A percentile compares a stretch with the other conserved stretches of the same genome.
phyloP scores from a whole-genome alignment of 2,797 vertebrate species.

The Taeniopygia guttata region DNA sequence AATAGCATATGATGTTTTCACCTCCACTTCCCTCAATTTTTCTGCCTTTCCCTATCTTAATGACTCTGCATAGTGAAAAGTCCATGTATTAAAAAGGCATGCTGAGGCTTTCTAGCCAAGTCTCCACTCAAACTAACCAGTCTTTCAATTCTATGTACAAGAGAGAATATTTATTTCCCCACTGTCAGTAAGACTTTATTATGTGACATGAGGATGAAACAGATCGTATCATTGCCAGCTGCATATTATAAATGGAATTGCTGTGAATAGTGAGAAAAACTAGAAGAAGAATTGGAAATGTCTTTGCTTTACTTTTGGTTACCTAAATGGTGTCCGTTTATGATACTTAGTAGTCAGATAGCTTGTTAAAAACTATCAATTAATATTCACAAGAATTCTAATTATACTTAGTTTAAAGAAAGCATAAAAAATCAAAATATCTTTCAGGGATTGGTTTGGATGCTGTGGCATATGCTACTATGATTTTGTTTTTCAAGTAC shows the following conservation, averaged over 20 bases:
- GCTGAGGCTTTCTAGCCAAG: background rate
- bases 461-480: background rate
- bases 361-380: background rate
- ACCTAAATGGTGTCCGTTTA: background rate
- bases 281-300: background rate
- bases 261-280: background rate
- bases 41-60: background rate
- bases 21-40: background rate
- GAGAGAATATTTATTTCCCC: background rate
- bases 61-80: background rate
- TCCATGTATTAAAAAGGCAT: background rate
- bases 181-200: background rate
- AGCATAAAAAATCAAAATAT: background rate
- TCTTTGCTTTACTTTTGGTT: background rate
- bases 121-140: background rate
- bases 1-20: background rate
- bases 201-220: background rate
- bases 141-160: background rate
- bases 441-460: background rate
- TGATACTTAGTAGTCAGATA: background rate
- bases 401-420: background rate
- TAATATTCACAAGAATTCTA: background rate
- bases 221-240: background rate
- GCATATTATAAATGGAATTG: background rate
- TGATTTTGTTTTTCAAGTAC: background rate